Evolutionary conservation across 2,888 invertebrate genomes (phyloP), one percentile per base, ranked within the genome.

Genomic region (Drosophila histrio): DNA sequence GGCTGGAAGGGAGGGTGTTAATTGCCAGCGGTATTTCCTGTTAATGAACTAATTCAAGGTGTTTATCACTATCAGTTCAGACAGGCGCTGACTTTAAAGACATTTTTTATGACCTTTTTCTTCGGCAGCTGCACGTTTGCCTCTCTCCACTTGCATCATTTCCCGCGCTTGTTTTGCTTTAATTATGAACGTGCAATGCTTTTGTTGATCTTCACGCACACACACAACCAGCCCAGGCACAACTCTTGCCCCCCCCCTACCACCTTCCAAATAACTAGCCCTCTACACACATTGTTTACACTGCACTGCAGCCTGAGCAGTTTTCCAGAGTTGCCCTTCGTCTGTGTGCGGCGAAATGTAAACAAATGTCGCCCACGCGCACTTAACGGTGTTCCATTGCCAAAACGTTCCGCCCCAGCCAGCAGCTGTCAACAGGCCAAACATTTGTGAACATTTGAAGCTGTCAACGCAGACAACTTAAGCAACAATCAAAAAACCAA

Each of bases 11-110:
- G 3, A 24, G 19, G 52, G 72, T 74, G 81, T 81, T 81, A 86
- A 81, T 83, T 74, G 75, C 65, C 63, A 24, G 7, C 38, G 19
- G 53, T 6, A 53, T 58, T 81, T 83, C 77, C 80, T 81, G 81
- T 83, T 83, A 81, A 81, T 81, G 81, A 81, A 74, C 54, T 26
- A 50, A 58, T 62, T 77, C 77, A 75, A 75, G 75, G 75, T 75
- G 77, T 75, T 77, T 66, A 75, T 58, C 13, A n/a, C 52, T 36
- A 17, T 36, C n/a, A n/a, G 47, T 34, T 15, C 36, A 36, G 11
- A 4, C 21, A 8, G n/a, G 44, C 30, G 13, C 24, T 34, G 34
- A 52, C 69, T 62, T 73, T 73, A 47, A 47, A 62, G 62, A 58
- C 53, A 28, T 11, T 50, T 65, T 68, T 52, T 60, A 59, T 56